phyloP scores from a whole-genome alignment of 2,113 vertebrate genomes.

The Pomatostomus ruficeps region DNA sequence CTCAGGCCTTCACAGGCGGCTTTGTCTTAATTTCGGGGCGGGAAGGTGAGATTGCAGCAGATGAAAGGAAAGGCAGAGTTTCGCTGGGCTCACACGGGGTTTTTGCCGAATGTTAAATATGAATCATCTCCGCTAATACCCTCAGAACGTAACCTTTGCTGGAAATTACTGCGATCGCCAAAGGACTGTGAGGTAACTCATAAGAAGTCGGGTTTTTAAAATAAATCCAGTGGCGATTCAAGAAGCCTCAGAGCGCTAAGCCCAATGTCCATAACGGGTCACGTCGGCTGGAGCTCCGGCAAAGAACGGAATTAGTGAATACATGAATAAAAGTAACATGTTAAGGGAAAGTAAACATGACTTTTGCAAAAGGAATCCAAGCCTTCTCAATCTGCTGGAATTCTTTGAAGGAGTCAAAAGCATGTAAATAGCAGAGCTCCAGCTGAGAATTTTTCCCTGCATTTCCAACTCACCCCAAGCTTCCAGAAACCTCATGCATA shows the following conservation, averaged over 20 bases:
- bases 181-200: slow-evolving; percentile 13
- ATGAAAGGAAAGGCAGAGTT: neutral
- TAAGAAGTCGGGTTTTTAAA: neutral
- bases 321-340: slow-evolving; percentile 18
- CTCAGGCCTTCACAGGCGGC: neutral
- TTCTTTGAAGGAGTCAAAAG: slow-evolving; percentile 34
- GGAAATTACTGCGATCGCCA: neutral
- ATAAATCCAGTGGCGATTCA: neutral
- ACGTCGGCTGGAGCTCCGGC: neutral
- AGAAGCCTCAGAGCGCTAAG: neutral
- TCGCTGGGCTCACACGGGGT: neutral
- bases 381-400: slow-evolving; percentile 24
- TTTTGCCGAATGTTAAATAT: neutral
- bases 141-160: neutral
- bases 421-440: slow-evolving; percentile 9
- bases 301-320: neutral
- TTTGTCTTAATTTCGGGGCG: slow-evolving; percentile 6
- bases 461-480: slow-evolving; percentile 14
- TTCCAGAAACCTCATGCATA: slow-evolving; percentile 9
- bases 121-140: neutral
- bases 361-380: slow-evolving; percentile 15
- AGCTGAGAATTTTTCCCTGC: slow-evolving; percentile 23
- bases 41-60: neutral
- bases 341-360: slow-evolving; percentile 14
- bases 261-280: neutral